Conservation (phyloP, 1,140 invertebrate species). For the Ips typographus region DNA sequence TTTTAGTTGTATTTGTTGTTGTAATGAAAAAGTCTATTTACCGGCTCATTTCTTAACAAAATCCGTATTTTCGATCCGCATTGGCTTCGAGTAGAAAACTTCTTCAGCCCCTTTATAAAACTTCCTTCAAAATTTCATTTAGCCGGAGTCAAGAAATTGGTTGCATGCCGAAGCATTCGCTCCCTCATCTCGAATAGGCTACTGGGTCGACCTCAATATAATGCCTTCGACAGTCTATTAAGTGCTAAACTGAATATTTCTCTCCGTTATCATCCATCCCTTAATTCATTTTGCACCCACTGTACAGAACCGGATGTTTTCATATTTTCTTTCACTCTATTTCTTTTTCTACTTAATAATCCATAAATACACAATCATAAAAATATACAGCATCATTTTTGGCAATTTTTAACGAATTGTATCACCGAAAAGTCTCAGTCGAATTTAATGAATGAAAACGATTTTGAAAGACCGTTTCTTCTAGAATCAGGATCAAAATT, state of each 20-base stretch:
- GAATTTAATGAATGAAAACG: too few relatives aligned
- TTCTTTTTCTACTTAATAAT: too few relatives aligned
- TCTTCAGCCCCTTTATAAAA: slow-evolving; percentile 11
- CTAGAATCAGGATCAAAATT: too few relatives aligned
- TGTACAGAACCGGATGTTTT: neutral
- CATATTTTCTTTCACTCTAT: too few relatives aligned
- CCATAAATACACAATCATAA: too few relatives aligned
- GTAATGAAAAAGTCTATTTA: slow-evolving; percentile 9
- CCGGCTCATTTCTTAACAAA: slow-evolving; percentile 11
- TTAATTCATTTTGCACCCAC: slow-evolving; percentile 20
- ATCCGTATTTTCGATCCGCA: neutral
- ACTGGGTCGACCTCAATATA: slow-evolving; percentile 43
- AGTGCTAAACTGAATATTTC: slow-evolving; percentile 35
- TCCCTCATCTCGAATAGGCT: slow-evolving; percentile 40
- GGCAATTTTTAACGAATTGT: too few relatives aligned
- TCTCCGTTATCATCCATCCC: slow-evolving; percentile 4
- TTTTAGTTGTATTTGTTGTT: too few relatives aligned
- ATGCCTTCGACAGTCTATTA: slow-evolving; percentile 46
- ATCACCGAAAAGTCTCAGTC: too few relatives aligned
- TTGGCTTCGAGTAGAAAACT: slow-evolving; percentile 23
- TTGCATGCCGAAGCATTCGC: slow-evolving; percentile 43
- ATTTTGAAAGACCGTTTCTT: too few relatives aligned
- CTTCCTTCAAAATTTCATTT: slow-evolving; percentile 42
- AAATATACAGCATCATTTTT: too few relatives aligned
- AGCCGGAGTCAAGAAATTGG: slow-evolving; percentile 33